Evolutionary conservation across 1,140 invertebrate genomes (phyloP), one percentile per base, ranked within the genome.

Genomic region (Ips nitidus): DNA sequence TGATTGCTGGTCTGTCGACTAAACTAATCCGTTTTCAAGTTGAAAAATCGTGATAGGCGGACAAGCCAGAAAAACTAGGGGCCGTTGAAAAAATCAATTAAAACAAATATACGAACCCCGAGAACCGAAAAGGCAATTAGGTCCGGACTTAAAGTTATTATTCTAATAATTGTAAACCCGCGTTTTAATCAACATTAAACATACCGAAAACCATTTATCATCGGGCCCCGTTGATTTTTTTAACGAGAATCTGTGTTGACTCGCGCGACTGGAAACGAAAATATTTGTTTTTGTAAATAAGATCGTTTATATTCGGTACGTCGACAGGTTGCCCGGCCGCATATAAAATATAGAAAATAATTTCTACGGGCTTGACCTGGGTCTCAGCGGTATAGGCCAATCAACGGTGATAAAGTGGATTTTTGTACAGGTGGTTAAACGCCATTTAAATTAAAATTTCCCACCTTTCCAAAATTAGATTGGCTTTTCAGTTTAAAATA

Each of bases 241-340:
- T 66, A 66, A 66, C 64, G 64, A 66, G 64, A 47, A 41, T 58
- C n/a, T 42, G 55, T 53, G 47, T 64, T 66, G 64, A 58, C 55
- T 57, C 43, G 53, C 55, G 55, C 64, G 55, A 66, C 53, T 58
- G 53, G 64, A 58, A 52, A 59, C 55, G 22, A 41, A 66, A 66
- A 66, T 66, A 66, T 66, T 66, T 66, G 64, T 66, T 66, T 57
- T 57, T 66, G 8, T 66, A 58, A 66, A 66, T 66, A 66, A 66
- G 64, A 66, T 66, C 64, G 64, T 66, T 66, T 66, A 66, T 66
- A 66, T 66, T 66, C 64, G 64, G 56, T 22, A 66, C 50, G 64
- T 40, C 42, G 64, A 59, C 64, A 66, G 64, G 64, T 66, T 50
- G 55, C 41, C 22, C 4, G 43, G 39, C 38, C n/a, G n/a, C 59